These are phyloP conservation scores for Excalfactoria chinensis DNA, from an alignment of 2,113 vertebrate species.

Conservation along the genomic window DNA sequence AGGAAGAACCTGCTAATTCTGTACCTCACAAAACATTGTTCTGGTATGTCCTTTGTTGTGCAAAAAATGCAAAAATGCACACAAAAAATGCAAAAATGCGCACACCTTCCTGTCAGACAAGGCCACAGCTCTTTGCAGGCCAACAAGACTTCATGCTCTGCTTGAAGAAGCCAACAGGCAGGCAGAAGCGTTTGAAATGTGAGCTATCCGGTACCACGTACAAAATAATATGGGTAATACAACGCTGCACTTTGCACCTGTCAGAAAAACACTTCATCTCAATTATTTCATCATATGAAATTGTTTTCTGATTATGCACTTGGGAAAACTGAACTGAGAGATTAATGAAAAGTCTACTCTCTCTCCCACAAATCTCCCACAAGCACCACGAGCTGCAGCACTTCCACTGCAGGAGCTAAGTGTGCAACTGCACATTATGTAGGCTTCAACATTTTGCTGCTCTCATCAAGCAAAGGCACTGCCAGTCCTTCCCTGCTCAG, in stretches of 20 bases:
- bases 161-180: not conserved
- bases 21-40: not conserved
- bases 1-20: not conserved
- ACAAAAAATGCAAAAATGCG: too few species aligned
- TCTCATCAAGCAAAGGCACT: not conserved
- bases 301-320: not conserved
- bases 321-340: not conserved
- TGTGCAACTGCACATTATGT: not conserved
- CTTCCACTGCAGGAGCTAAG: not conserved
- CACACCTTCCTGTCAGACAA: not conserved
- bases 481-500: not conserved
- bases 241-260: not conserved
- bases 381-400: not conserved
- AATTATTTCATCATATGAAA: not conserved
- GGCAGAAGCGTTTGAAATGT: not conserved
- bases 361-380: not conserved
- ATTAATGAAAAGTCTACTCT: not conserved
- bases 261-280: not conserved
- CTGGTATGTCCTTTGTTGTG: fast-evolving
- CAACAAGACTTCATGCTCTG: not conserved
- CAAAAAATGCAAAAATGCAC: too few species aligned
- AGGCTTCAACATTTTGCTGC: not conserved
- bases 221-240: not conserved
- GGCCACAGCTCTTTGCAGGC: not conserved
- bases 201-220: not conserved